Evolutionary conservation across 2,797 vertebrate genomes (phyloP).

Genomic region (Xenentodon cancila): DNA sequence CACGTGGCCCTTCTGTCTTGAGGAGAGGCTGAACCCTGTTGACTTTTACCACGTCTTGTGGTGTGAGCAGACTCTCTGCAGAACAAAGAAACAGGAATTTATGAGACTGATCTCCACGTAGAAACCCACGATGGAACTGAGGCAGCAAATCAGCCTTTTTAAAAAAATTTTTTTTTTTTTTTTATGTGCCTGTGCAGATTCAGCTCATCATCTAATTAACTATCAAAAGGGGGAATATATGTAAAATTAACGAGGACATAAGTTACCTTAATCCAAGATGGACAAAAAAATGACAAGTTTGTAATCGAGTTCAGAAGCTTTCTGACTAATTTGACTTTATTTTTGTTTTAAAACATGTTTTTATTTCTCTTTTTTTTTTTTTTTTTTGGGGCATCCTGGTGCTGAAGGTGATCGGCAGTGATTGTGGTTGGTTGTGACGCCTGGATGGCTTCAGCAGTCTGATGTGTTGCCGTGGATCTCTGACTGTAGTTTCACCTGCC

Average conservation of each 20-base stretch:
- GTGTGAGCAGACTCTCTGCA: neutral
- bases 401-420: conserved; percentile 63
- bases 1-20: conserved; percentile 4
- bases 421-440: conserved; percentile 59
- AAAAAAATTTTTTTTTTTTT: conserved; percentile 2
- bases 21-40: conserved; percentile 8
- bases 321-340: no score
- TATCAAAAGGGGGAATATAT: conserved; percentile 5
- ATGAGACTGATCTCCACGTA: neutral
- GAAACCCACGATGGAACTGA: neutral
- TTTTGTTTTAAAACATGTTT: neutral
- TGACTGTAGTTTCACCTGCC: conserved; percentile 56
- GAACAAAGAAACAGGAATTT: conserved; percentile 22
- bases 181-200: neutral
- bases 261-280: neutral
- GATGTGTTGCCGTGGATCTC: conserved; percentile 42
- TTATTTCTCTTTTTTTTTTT: neutral
- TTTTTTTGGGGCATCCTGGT: neutral
- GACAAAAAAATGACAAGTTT: neutral
- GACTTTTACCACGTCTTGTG: conserved; percentile 15
- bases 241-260: conserved; percentile 1
- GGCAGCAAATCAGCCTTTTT: neutral
- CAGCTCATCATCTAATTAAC: conserved; percentile 13
- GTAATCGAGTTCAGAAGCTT: neutral
- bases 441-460: conserved; percentile 55